Evolutionary conservation across 2,797 vertebrate genomes (phyloP).

Genomic region (Poliocrania exsul): DNA sequence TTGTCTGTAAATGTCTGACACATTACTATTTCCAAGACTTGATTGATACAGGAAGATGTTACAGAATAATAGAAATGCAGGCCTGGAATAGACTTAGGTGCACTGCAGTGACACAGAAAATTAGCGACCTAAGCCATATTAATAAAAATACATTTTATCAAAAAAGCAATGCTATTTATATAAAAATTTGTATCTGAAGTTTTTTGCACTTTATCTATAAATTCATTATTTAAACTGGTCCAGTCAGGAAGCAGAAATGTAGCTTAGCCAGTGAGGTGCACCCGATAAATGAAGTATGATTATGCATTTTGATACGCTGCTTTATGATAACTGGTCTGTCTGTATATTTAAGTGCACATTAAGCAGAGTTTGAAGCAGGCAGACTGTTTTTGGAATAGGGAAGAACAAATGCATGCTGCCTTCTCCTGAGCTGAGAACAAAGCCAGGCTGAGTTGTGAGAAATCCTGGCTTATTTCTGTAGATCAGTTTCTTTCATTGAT

Average conservation of each 20-base stretch:
- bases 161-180: not conserved
- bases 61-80: not conserved
- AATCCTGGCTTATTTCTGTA: not conserved
- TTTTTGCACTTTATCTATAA: not conserved
- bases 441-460: not conserved
- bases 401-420: not conserved
- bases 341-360: not conserved
- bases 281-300: not conserved
- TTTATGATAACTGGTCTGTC: not conserved
- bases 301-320: not conserved
- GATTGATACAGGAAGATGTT: not conserved
- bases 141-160: not conserved
- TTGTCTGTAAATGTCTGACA: not conserved
- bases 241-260: not conserved
- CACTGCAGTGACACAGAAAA: not conserved
- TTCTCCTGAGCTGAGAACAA: slow-evolving; percentile 2
- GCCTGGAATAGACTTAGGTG: not conserved
- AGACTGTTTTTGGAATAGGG: not conserved
- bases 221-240: not conserved
- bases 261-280: not conserved
- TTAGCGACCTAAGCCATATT: not conserved
- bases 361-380: not conserved
- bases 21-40: not conserved
- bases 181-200: not conserved
- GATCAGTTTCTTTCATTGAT: slow-evolving; percentile 36